A percentile compares a stretch with the other conserved stretches of the same genome.
Evolutionary conservation across 2,113 vertebrate genomes (phyloP).

Genomic region (Cololabis saira): DNA sequence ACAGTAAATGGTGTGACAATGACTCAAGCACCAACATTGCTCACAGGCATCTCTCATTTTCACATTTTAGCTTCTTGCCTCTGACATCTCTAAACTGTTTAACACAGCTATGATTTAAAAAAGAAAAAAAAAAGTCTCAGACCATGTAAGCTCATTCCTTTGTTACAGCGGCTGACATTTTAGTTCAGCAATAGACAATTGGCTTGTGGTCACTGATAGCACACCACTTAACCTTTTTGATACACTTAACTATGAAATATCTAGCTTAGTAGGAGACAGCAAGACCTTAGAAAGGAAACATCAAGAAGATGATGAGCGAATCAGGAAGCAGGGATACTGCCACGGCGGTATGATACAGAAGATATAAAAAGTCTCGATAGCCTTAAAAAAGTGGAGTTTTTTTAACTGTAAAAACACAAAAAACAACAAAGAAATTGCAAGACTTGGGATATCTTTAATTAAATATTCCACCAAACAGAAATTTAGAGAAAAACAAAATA

Average conservation of each 20-base stretch:
- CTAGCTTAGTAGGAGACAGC: conserved; percentile 12
- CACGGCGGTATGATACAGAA: too few species aligned
- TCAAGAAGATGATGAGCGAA: neutral
- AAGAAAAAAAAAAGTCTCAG: conserved; percentile 18
- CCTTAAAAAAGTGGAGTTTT: too few species aligned
- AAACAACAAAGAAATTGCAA: too few species aligned
- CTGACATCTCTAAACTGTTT: conserved; percentile 48
- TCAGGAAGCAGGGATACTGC: neutral
- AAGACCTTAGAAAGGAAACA: neutral
- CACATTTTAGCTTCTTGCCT: conserved; percentile 64
- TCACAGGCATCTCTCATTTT: conserved; percentile 69
- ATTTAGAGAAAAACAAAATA: too few species aligned
- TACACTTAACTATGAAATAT: conserved; percentile 3
- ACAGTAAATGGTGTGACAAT: conserved; percentile 76
- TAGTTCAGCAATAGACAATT: conserved; percentile 18
- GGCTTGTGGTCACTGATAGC: conserved; percentile 7
- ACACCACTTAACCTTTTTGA: conserved; percentile 24
- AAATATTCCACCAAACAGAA: too few species aligned
- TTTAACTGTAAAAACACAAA: too few species aligned
- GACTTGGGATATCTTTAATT: too few species aligned
- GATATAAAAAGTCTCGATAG: too few species aligned
- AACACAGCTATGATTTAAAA: conserved; percentile 36
- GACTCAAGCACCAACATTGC: conserved; percentile 74
- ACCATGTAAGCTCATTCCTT: conserved; percentile 28
- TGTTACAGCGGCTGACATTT: conserved; percentile 47